Percentiles rank a stretch among this genome's conserved stretches.
Conservation (phyloP, 2,113 vertebrate species). For the Protobothrops mucrosquamatus region DNA sequence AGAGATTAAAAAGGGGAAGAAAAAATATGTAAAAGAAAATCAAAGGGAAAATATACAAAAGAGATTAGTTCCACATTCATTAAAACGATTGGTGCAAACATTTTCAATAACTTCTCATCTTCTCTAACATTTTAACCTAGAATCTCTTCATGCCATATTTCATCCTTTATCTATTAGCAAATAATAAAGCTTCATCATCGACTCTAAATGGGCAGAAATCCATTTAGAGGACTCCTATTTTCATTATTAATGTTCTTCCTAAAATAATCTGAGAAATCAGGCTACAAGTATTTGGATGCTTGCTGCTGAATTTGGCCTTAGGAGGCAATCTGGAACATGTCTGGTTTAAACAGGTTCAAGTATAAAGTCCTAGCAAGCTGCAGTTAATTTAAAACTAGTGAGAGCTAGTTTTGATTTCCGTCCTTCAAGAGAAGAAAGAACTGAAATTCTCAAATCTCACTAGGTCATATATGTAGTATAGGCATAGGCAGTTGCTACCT, state of each 20-base stretch:
- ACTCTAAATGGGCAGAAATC: no score
- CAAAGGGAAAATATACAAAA: no score
- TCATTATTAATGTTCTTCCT: neutral
- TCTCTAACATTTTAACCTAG: neutral
- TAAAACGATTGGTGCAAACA: no score
- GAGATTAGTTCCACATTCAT: no score
- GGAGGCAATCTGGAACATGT: neutral
- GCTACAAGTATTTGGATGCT: neutral
- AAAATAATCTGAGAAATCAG: neutral
- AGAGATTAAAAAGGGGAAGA: no score
- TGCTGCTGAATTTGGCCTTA: neutral
- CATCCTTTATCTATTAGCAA: neutral
- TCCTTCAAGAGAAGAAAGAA: neutral
- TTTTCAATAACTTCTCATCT: no score
- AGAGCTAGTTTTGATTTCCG: neutral
- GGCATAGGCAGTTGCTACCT: neutral
- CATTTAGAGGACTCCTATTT: neutral
- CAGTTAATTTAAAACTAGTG: neutral
- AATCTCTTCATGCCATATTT: neutral
- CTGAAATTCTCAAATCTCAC: neutral
- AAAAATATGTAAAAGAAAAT: no score
- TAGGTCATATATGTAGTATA: neutral
- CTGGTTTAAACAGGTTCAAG: neutral
- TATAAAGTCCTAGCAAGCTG: neutral
- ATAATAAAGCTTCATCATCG: no score